phyloP scores from a whole-genome alignment of 2,113 vertebrate species.

The Sander lucioperca region DNA sequence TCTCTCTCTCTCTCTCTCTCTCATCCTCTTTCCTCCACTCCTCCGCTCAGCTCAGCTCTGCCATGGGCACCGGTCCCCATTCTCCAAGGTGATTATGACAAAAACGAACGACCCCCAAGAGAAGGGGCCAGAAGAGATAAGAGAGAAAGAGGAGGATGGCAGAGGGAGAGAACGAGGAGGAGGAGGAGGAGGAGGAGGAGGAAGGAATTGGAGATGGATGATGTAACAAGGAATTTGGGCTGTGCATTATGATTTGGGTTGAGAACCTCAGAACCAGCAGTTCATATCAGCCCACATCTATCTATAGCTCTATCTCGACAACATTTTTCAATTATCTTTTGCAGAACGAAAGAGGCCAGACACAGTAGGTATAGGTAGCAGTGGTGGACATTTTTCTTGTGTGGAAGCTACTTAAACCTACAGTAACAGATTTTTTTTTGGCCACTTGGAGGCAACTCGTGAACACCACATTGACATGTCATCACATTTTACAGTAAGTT shows the following conservation, averaged over 20 bases:
- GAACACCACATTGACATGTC: too few species aligned
- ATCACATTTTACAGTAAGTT: neutral
- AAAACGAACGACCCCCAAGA: constrained; percentile 81
- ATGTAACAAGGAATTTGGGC: constrained; percentile 79
- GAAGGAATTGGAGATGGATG: constrained; percentile 74
- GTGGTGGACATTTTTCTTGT: too few species aligned
- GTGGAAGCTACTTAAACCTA: too few species aligned
- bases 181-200: constrained; percentile 66
- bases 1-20: constrained; percentile 1
- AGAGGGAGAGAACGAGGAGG: constrained; percentile 60
- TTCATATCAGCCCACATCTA: constrained; percentile 51
- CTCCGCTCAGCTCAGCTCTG: constrained; percentile 72
- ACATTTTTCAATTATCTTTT: neutral
- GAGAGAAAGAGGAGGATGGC: constrained; percentile 71
- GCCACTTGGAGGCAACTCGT: neutral
- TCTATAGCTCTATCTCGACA: constrained; percentile 39
- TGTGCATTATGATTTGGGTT: constrained; percentile 65
- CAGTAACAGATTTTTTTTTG: too few species aligned
- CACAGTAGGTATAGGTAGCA: neutral
- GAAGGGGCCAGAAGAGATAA: constrained; percentile 79
- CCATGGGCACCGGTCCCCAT: constrained; percentile 82
- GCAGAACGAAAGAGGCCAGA: neutral
- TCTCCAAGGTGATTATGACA: constrained; percentile 86
- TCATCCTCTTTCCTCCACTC: constrained; percentile 50
- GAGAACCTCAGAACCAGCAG: constrained; percentile 60